Base-by-base conservation (phyloP, 2,113 vertebrate species). In the Brachyhypopomus occidentalis region DNA sequence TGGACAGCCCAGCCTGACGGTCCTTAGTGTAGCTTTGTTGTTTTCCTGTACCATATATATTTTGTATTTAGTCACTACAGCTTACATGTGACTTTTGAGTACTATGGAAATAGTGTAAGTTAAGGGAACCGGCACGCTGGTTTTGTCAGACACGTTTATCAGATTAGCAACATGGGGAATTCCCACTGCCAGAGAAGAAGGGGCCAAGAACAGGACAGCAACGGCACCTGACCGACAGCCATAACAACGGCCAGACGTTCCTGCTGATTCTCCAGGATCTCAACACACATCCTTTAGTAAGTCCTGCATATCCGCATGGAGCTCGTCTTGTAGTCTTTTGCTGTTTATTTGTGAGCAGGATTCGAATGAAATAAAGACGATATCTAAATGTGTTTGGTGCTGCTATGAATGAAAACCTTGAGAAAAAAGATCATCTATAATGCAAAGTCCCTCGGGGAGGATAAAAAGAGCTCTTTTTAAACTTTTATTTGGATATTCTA, bases 401-500 rank as follows among this genome's bases (percentile, higher is more conserved):
- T 22, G 27, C 48, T 80, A 14, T 64, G 76, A 22, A 48, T 14
- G 45, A 48, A 38, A 69, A 70, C 23, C 66, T 41, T 22, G 23
- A 63, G 38, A 5, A n/a, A 5, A n/a, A 48, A 77, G 22, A 17
- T 22, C 45, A 52, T 27, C 25, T 83, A 34, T 14, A 45, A 70
- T 56, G 71, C 63, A 73, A 71, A 58, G 23, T 56, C 62, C 56
- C 25, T 58, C 14, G 22, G 56, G 59, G 69, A 34, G 45, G 60
- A 77, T 7, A 34, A 20, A 63, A 72, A 70, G 5, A 22, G 27
- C 25, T 73, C n/a, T 80, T 74, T 19, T 83, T 30, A 59, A 64
- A 41, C 63, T 72, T 80, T 67, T 77, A 45, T 80, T 72, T 62
- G 14, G 27, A 17, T 59, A 75, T 79, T 83, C 76, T 73, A 59